Evolutionary conservation across 2,113 vertebrate species (phyloP).

Genomic region (Tychaedon coryphoeus): DNA sequence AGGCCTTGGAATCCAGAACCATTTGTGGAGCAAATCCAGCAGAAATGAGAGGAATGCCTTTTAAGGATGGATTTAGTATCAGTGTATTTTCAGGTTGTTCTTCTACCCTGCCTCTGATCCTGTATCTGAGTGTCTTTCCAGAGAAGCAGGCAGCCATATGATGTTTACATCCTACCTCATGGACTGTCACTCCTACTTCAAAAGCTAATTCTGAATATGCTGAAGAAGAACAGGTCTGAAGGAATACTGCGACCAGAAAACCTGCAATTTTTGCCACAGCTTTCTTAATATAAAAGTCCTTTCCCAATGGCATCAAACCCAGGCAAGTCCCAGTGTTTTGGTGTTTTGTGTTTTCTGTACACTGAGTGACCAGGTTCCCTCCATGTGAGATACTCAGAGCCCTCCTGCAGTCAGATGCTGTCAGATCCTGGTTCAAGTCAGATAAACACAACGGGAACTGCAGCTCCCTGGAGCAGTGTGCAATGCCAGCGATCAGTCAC

Average conservation of each 20-base stretch:
- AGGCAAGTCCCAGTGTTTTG: not conserved
- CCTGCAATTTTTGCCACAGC: not conserved
- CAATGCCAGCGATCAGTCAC: conserved; percentile 24
- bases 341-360: not conserved
- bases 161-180: conserved; percentile 1
- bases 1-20: not conserved
- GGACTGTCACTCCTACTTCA: not conserved
- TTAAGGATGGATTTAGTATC: not conserved
- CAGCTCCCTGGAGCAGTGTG: not conserved
- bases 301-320: not conserved
- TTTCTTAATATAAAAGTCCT: not conserved
- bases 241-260: not conserved
- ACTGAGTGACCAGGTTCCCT: not conserved
- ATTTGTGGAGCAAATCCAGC: not conserved
- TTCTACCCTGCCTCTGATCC: not conserved
- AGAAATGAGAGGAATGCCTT: not conserved
- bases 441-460: not conserved
- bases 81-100: not conserved
- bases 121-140: not conserved
- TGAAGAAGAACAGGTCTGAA: not conserved
- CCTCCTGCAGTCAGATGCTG: not conserved
- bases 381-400: not conserved
- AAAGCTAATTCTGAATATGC: conserved; percentile 7
- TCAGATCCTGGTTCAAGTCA: not conserved
- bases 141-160: not conserved